Percentiles rank a stretch among this genome's conserved stretches.
Conservation (phyloP, 1,140 invertebrate species). For the Heterodera carotae region DNA sequence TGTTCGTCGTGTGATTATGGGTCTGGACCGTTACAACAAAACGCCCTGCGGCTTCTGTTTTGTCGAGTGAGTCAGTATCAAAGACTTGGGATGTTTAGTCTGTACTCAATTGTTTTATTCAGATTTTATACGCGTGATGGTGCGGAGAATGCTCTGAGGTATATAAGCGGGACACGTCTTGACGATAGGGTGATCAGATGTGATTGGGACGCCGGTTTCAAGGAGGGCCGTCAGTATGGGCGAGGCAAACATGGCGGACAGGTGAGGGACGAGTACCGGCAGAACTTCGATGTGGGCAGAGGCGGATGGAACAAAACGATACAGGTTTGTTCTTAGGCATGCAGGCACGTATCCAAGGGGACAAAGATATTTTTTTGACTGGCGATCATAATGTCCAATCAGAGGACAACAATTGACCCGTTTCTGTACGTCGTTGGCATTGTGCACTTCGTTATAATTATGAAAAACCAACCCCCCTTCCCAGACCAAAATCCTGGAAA, state of each 20-base stretch:
- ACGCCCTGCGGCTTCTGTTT: conserved; percentile 99
- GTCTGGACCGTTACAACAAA: conserved; percentile 93
- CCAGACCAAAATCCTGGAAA: no score
- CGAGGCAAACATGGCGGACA: conserved; percentile 93
- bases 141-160: conserved; percentile 90
- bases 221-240: conserved; percentile 96
- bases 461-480: no score
- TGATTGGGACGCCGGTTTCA: conserved; percentile 97
- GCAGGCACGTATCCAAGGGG: no score
- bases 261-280: conserved; percentile 96
- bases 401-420: no score
- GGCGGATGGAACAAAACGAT: conserved; percentile 75
- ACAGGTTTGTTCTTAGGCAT: conserved; percentile 9
- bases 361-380: no score
- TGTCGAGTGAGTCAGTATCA: conserved; percentile 81
- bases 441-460: no score
- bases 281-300: conserved; percentile 90
- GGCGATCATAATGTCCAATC: no score
- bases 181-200: conserved; percentile 95
- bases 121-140: conserved; percentile 82
- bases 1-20: conserved; percentile 93
- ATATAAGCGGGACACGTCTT: conserved; percentile 91
- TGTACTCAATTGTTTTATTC: no score
- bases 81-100: no score
- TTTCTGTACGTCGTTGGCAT: neutral